Conservation (phyloP, 1,140 invertebrate genomes). For the Pygmarrhopalites habei region DNA sequence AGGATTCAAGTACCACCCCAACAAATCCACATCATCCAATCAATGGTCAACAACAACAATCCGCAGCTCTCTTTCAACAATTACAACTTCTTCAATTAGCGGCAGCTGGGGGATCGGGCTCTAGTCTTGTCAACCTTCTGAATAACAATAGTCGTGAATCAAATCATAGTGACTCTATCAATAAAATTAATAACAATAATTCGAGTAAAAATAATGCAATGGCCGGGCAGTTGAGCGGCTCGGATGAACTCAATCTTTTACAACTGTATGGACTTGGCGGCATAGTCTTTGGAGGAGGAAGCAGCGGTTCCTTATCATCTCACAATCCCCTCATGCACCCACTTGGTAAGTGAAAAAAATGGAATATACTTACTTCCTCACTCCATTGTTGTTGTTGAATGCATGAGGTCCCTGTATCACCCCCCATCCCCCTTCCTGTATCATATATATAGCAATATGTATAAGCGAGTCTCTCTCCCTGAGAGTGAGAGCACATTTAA, state of each 20-base stretch:
- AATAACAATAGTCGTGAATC: conserved; percentile 38
- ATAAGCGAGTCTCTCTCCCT: no score
- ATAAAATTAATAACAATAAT: no score
- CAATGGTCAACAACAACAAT: conserved; percentile 5
- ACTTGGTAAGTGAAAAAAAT: conserved; percentile 35
- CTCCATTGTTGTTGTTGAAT: conserved; percentile 14
- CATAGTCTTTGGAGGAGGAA: neutral
- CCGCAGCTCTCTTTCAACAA: conserved; percentile 29
- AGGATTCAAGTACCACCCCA: no score
- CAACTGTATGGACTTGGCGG: conserved; percentile 46
- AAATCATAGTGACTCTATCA: no score
- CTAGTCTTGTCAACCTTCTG: conserved; percentile 17
- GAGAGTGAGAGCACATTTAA: no score
- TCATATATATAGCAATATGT: neutral
- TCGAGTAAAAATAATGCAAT: conserved; percentile 38
- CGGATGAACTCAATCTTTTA: conserved; percentile 46
- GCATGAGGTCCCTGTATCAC: neutral
- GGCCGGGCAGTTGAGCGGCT: conserved; percentile 39
- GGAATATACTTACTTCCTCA: conserved; percentile 26
- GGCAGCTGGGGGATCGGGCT: conserved; percentile 33
- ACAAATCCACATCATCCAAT: neutral
- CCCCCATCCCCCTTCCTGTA: neutral
- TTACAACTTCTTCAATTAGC: conserved; percentile 38
- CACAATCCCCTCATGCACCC: conserved; percentile 35
- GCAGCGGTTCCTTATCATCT: conserved; percentile 40